Evolutionary conservation across 2,797 vertebrate genomes (phyloP), one percentile per base, ranked within the genome.

Genomic region (Pseudochirops cupreus): DNA sequence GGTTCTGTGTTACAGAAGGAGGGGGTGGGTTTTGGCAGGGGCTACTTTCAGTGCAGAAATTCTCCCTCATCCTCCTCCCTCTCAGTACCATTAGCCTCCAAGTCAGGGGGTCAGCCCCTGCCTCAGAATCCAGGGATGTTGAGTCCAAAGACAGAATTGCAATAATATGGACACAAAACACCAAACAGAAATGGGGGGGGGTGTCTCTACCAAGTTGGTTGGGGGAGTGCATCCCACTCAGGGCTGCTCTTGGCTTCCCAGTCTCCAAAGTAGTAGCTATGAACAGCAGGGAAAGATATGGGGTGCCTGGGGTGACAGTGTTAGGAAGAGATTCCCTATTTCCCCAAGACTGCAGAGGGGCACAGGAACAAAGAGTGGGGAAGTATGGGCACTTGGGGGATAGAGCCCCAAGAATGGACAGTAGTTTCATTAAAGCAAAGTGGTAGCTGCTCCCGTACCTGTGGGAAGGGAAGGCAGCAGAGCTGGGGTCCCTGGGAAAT

Each of bases 161-260:
- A 98, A 97, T 96, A 97, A 97, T 94, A 98, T 93, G 98, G 98
- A 98, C 98, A 98, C 98, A 18, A 95, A 98, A 98, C 98, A 98
- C 97, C 97, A 94, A 95, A 98, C 97, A 57, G 94, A 97, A 97
- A 39, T 89, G 91, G 95, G 92, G 31, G 31, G 90, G 56, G 56
- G 56, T 6, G 94, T 94, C 89, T 91, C 0, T 3, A 93, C 92
- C 54, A 31, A 90, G 0, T 46, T 39, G 91, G 56, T 26, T 56
- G 52, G 90, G 62, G 39, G 46, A 54, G 7, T 7, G 93, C 52
- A 53, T 91, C 90, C 54, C 50, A n/a, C n/a, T 33, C 58, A 52
- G 92, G 95, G 87, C 94, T 53, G 1, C 90, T 93, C 58, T 89
- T 91, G 92, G 50, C 93, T 94, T 95, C 94, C 92, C 90, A 46